Evolutionary conservation across 2,113 vertebrate species (phyloP).

Genomic region (Vireo altiloquus): DNA sequence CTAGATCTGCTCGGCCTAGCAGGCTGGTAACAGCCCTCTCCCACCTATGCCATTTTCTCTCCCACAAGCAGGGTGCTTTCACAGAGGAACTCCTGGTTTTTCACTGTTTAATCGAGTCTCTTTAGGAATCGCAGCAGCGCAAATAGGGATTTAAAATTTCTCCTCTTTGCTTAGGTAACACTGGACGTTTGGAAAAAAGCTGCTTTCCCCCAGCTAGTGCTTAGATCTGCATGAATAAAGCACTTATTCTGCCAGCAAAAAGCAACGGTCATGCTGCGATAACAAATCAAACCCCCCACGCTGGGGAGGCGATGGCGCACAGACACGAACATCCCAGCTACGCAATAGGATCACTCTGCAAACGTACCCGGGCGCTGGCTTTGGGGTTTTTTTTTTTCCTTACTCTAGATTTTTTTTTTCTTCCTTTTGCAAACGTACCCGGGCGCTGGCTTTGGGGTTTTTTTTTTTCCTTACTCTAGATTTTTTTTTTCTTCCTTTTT

Average conservation of each 20-base stretch:
- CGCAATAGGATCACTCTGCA: neutral
- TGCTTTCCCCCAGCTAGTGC: neutral
- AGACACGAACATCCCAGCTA: neutral
- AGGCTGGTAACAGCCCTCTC: neutral
- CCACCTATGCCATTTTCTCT: neutral
- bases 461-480: neutral
- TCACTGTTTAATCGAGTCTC: neutral
- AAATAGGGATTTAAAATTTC: neutral
- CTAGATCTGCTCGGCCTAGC: neutral
- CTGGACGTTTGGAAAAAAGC: neutral
- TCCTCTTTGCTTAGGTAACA: neutral
- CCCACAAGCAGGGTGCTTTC: neutral
- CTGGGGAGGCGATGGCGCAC: neutral
- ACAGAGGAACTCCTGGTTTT: neutral
- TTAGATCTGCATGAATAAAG: conserved; percentile 1
- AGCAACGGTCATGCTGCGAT: neutral
- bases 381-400: neutral
- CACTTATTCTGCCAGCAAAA: neutral
- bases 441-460: neutral
- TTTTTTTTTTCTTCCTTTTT: neutral
- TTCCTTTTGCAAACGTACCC: neutral
- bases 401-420: neutral
- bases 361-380: neutral
- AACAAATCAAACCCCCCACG: neutral
- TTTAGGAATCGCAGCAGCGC: neutral